A percentile compares a stretch with the other conserved stretches of the same genome.
Evolutionary conservation across 2,797 vertebrate genomes (phyloP).

Genomic region (Sebastiscus albofasciatus): DNA sequence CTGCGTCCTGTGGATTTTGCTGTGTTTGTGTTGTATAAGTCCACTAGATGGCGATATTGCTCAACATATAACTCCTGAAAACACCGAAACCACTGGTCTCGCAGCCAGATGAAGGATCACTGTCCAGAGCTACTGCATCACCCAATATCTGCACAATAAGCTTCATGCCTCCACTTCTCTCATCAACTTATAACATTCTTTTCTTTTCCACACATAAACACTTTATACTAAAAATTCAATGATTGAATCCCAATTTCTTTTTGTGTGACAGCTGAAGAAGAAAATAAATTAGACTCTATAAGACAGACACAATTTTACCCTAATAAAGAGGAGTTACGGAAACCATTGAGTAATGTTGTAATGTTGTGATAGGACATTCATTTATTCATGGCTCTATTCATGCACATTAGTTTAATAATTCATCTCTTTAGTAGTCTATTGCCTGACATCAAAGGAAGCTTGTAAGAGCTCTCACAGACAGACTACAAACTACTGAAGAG

Average conservation of each 20-base stretch:
- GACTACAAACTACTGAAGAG: slow-evolving; percentile 1
- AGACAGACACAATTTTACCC: background rate
- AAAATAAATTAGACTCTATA: background rate
- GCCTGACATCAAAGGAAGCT: slow-evolving; percentile 48
- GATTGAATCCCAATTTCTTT: background rate
- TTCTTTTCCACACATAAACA: background rate
- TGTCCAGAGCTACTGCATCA: background rate
- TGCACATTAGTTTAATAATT: slow-evolving; percentile 57
- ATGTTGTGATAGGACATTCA: slow-evolving; percentile 33
- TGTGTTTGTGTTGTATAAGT: background rate
- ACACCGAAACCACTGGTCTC: background rate
- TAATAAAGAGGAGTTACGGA: background rate
- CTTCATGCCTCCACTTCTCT: background rate
- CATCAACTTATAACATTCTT: background rate
- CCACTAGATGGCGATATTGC: slow-evolving; percentile 57
- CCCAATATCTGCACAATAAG: background rate
- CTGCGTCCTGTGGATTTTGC: background rate
- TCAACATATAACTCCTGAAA: slow-evolving; percentile 1
- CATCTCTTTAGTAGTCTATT: slow-evolving; percentile 26
- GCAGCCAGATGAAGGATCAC: background rate
- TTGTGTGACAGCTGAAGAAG: background rate
- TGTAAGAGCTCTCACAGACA: slow-evolving; percentile 11
- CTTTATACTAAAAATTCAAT: background rate
- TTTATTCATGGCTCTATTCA: slow-evolving; percentile 37
- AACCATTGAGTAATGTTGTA: background rate